These are phyloP conservation scores for Graptemys geographica DNA, from an alignment of 2,797 vertebrate genomes.

Conservation along the genomic window DNA sequence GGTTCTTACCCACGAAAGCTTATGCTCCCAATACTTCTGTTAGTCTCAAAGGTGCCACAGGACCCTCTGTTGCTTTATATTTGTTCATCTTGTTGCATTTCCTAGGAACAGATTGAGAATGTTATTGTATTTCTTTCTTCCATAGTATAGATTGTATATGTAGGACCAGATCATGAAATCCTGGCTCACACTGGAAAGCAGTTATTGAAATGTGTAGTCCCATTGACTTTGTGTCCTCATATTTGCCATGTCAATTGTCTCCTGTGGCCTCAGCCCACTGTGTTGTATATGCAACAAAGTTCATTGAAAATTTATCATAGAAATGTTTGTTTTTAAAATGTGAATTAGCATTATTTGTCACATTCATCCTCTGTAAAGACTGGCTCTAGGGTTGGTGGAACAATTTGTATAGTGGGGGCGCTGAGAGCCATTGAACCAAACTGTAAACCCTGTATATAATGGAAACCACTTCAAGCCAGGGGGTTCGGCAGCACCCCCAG, in stretches of 20 bases:
- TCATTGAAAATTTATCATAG: neutral
- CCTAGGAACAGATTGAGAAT: neutral
- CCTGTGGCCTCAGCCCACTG: neutral
- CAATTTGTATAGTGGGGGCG: no score
- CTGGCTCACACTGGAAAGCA: neutral
- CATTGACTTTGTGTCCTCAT: fast-evolving
- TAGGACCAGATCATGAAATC: neutral
- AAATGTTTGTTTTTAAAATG: constrained; percentile 11
- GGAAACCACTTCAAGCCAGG: no score
- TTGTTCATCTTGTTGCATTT: neutral
- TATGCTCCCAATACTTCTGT: no score
- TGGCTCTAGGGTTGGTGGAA: no score
- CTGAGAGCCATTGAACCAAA: no score
- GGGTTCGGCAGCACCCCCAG: no score
- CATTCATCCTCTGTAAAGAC: neutral
- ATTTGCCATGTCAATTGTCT: neutral
- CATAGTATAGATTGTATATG: neutral
- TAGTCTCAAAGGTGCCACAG: no score
- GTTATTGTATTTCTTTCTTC: neutral
- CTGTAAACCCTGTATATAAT: no score
- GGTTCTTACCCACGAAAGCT: no score
- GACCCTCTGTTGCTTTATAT: constrained; percentile 46
- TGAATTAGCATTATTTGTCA: neutral
- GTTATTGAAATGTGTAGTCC: neutral
- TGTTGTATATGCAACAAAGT: neutral